phyloP scores from a whole-genome alignment of 2,888 invertebrate species.

The Rotaria macrura region DNA sequence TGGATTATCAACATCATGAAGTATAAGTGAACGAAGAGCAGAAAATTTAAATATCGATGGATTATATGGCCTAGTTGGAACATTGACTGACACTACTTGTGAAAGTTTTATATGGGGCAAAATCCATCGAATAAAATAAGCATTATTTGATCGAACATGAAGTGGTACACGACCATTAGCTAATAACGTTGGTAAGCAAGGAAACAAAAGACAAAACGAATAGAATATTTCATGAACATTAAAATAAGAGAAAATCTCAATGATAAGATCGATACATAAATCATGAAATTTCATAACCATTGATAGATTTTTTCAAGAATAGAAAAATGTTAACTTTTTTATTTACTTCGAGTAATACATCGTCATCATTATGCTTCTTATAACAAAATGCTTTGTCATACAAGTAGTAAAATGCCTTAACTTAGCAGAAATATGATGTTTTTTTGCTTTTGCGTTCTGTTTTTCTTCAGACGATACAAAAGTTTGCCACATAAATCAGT shows the following conservation, averaged over 20 bases:
- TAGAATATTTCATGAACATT: neutral
- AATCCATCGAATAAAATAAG: conserved; percentile 8
- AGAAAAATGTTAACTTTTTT: neutral
- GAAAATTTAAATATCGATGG: neutral
- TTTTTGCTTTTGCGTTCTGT: too few relatives aligned
- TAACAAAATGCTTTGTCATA: too few relatives aligned
- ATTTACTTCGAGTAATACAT: neutral
- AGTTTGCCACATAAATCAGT: too few relatives aligned
- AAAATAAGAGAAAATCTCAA: neutral
- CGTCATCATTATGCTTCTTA: too few relatives aligned
- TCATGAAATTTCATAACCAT: neutral
- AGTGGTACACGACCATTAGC: neutral
- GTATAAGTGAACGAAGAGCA: neutral
- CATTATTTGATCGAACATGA: neutral
- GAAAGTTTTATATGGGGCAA: neutral
- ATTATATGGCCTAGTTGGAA: neutral
- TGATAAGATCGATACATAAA: neutral
- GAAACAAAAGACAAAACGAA: neutral
- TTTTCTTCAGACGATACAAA: too few relatives aligned
- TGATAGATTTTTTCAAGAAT: neutral
- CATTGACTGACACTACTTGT: neutral
- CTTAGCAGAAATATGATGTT: too few relatives aligned
- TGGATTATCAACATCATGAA: neutral
- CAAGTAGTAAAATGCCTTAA: too few relatives aligned
- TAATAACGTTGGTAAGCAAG: neutral